Percentiles rank a stretch among this genome's conserved stretches.
Evolutionary conservation across 1,140 invertebrate genomes (phyloP).

Genomic region (Lanistes nyassanus): DNA sequence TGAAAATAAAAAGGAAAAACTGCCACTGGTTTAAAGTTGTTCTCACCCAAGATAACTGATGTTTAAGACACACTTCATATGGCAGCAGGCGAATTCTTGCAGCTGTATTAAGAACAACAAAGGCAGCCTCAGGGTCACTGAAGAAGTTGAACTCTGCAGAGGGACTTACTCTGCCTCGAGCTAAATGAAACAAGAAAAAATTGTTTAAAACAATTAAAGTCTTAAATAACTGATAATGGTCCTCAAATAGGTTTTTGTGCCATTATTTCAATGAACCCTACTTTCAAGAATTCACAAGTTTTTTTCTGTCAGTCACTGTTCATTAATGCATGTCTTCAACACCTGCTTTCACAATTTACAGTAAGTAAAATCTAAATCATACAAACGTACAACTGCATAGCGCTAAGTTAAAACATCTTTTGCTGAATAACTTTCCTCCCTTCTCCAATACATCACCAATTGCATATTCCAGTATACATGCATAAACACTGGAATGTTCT

Average conservation of each 20-base stretch:
- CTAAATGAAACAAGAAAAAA: slow-evolving; percentile 58
- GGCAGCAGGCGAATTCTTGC: slow-evolving; percentile 33
- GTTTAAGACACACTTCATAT: slow-evolving; percentile 43
- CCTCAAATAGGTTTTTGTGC: not conserved
- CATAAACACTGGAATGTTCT: not conserved
- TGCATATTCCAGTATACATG: not conserved
- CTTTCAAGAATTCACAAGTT: not conserved
- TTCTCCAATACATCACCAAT: not conserved
- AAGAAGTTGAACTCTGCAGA: slow-evolving; percentile 85
- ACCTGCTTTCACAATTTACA: too few species aligned
- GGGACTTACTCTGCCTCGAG: slow-evolving; percentile 74
- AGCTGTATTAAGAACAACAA: slow-evolving; percentile 88
- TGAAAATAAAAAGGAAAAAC: too few species aligned
- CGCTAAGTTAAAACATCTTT: too few species aligned
- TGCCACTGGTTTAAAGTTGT: too few species aligned
- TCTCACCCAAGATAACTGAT: slow-evolving; percentile 32
- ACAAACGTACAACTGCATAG: too few species aligned
- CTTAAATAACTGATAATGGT: not conserved
- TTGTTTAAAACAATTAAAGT: not conserved
- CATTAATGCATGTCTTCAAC: too few species aligned
- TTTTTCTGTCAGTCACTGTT: not conserved
- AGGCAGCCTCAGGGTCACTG: slow-evolving; percentile 81
- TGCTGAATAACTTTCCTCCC: not conserved
- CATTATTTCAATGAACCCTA: not conserved
- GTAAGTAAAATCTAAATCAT: too few species aligned